Conservation (phyloP, 1,140 invertebrate genomes). For the Littorina saxatilis region DNA sequence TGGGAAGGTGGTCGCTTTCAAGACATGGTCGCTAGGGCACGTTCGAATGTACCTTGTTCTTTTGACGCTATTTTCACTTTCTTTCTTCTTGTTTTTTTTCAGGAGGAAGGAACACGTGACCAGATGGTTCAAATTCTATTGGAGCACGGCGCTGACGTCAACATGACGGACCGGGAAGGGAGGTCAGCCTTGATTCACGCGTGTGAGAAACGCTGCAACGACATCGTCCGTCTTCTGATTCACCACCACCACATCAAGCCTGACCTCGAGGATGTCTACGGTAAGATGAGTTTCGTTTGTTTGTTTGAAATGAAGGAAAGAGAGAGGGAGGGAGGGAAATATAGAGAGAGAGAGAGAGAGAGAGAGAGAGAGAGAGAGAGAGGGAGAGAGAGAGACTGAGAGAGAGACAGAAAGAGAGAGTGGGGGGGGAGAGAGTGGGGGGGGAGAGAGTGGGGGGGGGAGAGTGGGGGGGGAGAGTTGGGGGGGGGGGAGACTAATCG, state of each 20-base stretch:
- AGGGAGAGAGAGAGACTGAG: not conserved
- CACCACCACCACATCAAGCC: slow-evolving; percentile 67
- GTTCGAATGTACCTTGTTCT: too few relatives aligned
- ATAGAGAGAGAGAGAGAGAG: too few relatives aligned
- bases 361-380: not conserved
- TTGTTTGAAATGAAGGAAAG: not conserved
- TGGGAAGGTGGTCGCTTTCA: too few relatives aligned
- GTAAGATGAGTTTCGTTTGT: slow-evolving; percentile 40
- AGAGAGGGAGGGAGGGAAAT: too few relatives aligned
- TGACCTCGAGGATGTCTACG: slow-evolving; percentile 63
- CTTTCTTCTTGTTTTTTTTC: too few relatives aligned
- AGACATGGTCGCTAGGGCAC: too few relatives aligned
- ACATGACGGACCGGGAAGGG: slow-evolving; percentile 60
- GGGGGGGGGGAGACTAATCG: too few relatives aligned
- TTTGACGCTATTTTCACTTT: too few relatives aligned
- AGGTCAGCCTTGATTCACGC: slow-evolving; percentile 67
- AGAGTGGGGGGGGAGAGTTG: too few relatives aligned
- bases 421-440: too few relatives aligned
- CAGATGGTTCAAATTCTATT: slow-evolving; percentile 60
- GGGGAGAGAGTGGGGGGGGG: too few relatives aligned
- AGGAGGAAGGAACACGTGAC: slow-evolving; percentile 67
- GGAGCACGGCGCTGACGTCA: slow-evolving; percentile 65
- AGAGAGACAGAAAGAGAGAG: not conserved
- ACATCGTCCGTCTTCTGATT: slow-evolving; percentile 66
- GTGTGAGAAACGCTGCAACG: slow-evolving; percentile 70